phyloP scores from a whole-genome alignment of 2,113 vertebrate species.

The Petaurus breviceps region DNA sequence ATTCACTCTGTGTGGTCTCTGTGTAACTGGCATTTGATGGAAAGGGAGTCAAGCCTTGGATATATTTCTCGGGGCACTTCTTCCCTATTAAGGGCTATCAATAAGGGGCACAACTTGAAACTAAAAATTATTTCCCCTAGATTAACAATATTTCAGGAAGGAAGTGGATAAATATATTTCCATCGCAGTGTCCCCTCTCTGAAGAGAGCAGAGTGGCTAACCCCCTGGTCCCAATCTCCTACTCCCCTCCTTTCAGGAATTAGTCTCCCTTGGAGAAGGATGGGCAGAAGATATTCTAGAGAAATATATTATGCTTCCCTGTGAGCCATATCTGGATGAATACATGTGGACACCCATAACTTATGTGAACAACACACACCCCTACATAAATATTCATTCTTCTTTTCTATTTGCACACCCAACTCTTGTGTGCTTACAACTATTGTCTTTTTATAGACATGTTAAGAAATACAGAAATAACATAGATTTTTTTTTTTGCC shows the following conservation, averaged over 20 bases:
- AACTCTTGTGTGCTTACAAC: neutral
- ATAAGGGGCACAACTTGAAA: neutral
- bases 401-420: neutral
- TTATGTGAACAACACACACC: neutral
- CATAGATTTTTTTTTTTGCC: too few species aligned
- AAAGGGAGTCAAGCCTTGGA: neutral
- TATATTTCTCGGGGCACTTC: neutral
- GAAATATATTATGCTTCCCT: neutral
- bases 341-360: neutral
- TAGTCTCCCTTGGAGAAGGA: neutral
- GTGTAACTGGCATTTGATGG: neutral
- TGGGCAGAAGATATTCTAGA: neutral
- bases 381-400: neutral
- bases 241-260: neutral
- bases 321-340: neutral
- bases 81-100: neutral
- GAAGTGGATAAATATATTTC: neutral
- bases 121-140: neutral
- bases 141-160: neutral
- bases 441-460: neutral
- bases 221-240: neutral
- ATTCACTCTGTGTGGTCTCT: neutral
- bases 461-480: neutral
- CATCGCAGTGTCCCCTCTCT: neutral
- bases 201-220: neutral